Conservation (phyloP, 1,140 invertebrate species). For the Drosophila mauritiana region DNA sequence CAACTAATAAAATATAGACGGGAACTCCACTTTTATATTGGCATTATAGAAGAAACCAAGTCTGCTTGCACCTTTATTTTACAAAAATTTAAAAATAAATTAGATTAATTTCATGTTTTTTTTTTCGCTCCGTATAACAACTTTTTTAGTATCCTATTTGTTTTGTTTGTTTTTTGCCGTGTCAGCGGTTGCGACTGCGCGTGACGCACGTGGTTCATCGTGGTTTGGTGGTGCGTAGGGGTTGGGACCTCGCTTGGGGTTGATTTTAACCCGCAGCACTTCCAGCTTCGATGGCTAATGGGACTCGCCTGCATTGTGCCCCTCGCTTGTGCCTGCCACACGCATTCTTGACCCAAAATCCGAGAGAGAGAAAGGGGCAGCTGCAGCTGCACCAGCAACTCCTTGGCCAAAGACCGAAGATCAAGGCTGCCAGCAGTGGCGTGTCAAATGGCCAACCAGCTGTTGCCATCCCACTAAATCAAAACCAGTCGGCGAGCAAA, state of each 20-base stretch:
- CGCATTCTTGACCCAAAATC: conserved; percentile 70
- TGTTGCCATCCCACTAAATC: conserved; percentile 70
- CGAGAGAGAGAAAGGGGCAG: conserved; percentile 26
- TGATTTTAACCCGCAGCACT: conserved; percentile 67
- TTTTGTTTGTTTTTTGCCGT: conserved; percentile 7
- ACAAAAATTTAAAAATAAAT: no score
- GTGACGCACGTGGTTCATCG: conserved; percentile 66
- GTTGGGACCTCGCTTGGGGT: conserved; percentile 56
- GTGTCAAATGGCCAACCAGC: conserved; percentile 73
- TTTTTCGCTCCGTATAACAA: background rate
- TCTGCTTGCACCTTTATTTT: no score
- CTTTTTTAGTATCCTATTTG: background rate
- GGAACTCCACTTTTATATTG: no score
- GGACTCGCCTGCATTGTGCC: conserved; percentile 56
- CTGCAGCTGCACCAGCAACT: conserved; percentile 40
- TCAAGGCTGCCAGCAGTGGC: conserved; percentile 45
- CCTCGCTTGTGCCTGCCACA: conserved; percentile 73
- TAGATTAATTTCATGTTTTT: background rate
- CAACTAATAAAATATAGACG: background rate
- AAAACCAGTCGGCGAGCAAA: conserved; percentile 62
- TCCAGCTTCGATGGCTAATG: conserved; percentile 25
- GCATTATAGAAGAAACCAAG: no score
- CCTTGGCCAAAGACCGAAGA: conserved; percentile 57
- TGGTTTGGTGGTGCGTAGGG: conserved; percentile 46
- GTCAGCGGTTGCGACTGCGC: conserved; percentile 64